phyloP scores from a whole-genome alignment of 1,140 invertebrate genomes.

The Rhagoletis pomonella region DNA sequence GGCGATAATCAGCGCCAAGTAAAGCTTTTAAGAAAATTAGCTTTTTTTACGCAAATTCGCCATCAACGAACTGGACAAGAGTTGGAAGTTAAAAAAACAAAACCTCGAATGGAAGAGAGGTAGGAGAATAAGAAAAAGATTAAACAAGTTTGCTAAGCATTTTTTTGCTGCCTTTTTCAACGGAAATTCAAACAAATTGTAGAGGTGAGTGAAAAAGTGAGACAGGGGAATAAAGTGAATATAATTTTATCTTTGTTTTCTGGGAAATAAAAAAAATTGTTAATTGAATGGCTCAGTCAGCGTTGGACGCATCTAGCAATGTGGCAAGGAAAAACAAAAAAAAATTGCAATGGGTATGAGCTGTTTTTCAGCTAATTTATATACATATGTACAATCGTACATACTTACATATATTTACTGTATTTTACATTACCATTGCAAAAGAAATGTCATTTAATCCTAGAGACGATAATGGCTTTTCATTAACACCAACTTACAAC shows the following conservation, averaged over 20 bases:
- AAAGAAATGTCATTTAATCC: background rate
- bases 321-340: background rate
- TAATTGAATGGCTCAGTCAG: constrained; percentile 32
- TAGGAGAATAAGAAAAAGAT: background rate
- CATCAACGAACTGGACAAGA: constrained; percentile 27
- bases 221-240: background rate
- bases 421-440: background rate
- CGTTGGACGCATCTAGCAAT: background rate
- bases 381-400: too few species aligned
- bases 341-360: background rate
- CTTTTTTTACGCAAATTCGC: constrained; percentile 53
- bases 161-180: constrained; percentile 23
- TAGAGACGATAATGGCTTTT: too few species aligned
- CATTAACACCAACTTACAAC: constrained; percentile 2
- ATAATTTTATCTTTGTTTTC: background rate
- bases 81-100: constrained; percentile 38
- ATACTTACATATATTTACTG: too few species aligned
- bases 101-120: background rate
- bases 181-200: background rate
- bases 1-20: constrained; percentile 53
- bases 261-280: constrained; percentile 20
- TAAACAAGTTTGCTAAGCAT: constrained; percentile 1
- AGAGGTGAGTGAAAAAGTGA: background rate
- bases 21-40: constrained; percentile 56
- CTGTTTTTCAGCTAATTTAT: constrained; percentile 39